These are phyloP conservation scores for Aeoliscus strigatus DNA, from an alignment of 2,797 vertebrate species.

Conservation along the genomic window DNA sequence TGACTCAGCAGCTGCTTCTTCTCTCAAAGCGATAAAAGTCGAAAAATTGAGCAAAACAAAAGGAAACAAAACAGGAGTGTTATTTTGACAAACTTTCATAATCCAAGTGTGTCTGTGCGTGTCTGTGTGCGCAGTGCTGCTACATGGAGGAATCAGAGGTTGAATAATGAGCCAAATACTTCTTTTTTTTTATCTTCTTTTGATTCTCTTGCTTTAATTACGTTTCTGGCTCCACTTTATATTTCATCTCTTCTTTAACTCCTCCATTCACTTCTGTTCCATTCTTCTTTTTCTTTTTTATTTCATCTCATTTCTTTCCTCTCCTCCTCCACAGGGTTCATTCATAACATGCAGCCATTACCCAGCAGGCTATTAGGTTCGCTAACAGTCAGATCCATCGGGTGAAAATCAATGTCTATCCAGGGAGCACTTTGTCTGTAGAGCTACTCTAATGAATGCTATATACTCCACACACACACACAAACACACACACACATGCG, in stretches of 20 bases:
- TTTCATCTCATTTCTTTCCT: constrained; percentile 1
- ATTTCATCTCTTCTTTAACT: not conserved
- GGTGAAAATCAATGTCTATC: constrained; percentile 73
- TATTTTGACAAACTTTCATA: too few species aligned
- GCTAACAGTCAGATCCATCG: constrained; percentile 74
- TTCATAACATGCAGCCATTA: constrained; percentile 73
- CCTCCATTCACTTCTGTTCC: not conserved
- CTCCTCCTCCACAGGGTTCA: constrained; percentile 46
- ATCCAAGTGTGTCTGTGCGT: too few species aligned
- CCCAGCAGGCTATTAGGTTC: constrained; percentile 71
- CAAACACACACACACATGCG: too few species aligned
- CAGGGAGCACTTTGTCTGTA: constrained; percentile 71
- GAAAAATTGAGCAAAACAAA: too few species aligned
- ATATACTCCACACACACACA: constrained; percentile 40
- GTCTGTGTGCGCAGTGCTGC: too few species aligned
- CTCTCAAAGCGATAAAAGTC: too few species aligned
- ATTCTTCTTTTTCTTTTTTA: not conserved
- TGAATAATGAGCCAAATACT: constrained; percentile 67
- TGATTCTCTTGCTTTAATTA: not conserved
- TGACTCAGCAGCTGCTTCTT: too few species aligned
- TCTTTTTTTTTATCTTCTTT: constrained; percentile 29
- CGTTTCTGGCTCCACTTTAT: not conserved
- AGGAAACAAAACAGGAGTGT: too few species aligned
- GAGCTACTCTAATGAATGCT: constrained; percentile 64
- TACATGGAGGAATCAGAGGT: constrained; percentile 60